Evolutionary conservation across 1,140 invertebrate species (phyloP), one percentile per base, ranked within the genome.

Genomic region (Nautilus pompilius): DNA sequence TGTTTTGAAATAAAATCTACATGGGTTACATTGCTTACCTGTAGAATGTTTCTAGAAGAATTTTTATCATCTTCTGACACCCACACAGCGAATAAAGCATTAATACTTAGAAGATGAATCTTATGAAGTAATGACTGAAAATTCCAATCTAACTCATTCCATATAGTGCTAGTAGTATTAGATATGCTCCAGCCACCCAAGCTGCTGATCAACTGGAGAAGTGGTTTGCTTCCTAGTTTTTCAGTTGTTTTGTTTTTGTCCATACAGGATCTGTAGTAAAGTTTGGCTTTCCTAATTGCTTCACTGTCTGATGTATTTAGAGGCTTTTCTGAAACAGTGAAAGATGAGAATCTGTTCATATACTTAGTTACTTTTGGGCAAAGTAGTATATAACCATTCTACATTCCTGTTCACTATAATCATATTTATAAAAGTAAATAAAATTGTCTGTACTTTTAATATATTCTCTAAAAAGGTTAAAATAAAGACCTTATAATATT

Each of bases 11-110:
- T n/a, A n/a, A n/a, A 3, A 32, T 29, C 10, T 59, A 53, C 22
- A 60, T 29, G n/a, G 55, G n/a, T 45, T 6, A 36, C 13, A 20
- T 15, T 36, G 81, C 84, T 83, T 78, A 92, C 91, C 82, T 92
- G 89, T 70, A 98, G 89, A 58, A 96, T 89, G 76, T 97, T 90
- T 60, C 87, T 87, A 0, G 89, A 89, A 0, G 94, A 96, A 81
- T 98, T 96, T 70, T 89, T 88, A 74, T 97, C 94, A 78, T 98
- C 94, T 80, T 96, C 94, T 5, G 90, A 91, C 0, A 98, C 93
- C 20, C 88, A 90, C 90, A 94, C 94, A 34, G 89, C 88, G 79
- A 98, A 97, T 26, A 83, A 72, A 2, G 68, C 59, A 32, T 48
- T 65, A 2, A 98, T 81, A 26, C 93, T 93, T 2, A 90, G 91